Evolutionary conservation across 2,113 vertebrate species (phyloP), one percentile per base, ranked within the genome.

Genomic region (Pomatorhinus ruficollis): DNA sequence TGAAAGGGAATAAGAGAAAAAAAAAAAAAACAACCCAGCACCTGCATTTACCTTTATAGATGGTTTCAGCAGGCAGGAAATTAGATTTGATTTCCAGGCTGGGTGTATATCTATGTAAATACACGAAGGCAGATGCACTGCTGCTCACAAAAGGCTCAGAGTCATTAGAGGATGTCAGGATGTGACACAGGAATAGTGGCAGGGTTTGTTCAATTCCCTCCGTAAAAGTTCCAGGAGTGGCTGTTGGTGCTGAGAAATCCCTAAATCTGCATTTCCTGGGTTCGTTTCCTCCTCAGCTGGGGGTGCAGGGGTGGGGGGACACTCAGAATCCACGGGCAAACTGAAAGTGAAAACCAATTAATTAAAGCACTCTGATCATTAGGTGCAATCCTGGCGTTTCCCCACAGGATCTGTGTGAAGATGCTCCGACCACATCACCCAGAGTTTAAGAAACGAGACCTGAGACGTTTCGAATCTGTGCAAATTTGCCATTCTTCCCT

Each of bases 1-100:
- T 44, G 87, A 97, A 91, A 86, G 42, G 49, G 45, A 91, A 93
- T 50, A 66, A 83, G 76, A 52, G 54, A 15, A 33, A 75, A 50
- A 56, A 30, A 52, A 50, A 52, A 28, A 37, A 8, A n/a, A 6
- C 0, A 56, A 9, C 13, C 45, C 40, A 79, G 88, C 59, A 69
- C 60, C n/a, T 10, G 15, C 52, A 42, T 79, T 89, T 40, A 30
- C 81, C 57, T 78, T 92, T 76, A 95, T 44, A 85, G 93, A 83
- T 59, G 37, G 74, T 88, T 83, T 94, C 57, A 68, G 91, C 33
- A 95, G 24, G 79, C 93, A 93, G 94, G 94, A 97, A 98, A 97
- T 95, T 89, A 96, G 88, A 96, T 27, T 74, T 91, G 89, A 71
- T 96, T 91, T 75, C 64, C 79, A 66, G 86, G 89, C 96, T 57